A percentile compares a stretch with the other conserved stretches of the same genome.
Conservation (phyloP, 2,888 invertebrate species). For the Drosophila melanosoma region DNA sequence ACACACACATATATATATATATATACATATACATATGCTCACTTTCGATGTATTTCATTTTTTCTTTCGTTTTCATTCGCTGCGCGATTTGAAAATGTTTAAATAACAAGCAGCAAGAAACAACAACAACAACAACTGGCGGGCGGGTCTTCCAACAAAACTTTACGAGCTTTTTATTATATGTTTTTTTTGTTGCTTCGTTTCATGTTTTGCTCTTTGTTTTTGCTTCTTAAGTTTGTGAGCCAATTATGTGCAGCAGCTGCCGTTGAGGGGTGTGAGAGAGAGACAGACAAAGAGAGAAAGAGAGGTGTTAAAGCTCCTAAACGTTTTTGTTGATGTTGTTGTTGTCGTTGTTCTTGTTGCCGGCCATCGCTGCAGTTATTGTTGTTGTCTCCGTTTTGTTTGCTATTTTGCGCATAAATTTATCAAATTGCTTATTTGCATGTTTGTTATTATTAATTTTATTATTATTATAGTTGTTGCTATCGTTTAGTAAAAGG, state of each 20-base stretch:
- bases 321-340: slow-evolving; percentile 44
- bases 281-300: background rate
- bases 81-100: slow-evolving; percentile 80
- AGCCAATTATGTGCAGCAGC: slow-evolving; percentile 79
- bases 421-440: slow-evolving; percentile 61
- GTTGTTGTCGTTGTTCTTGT: slow-evolving; percentile 26
- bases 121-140: slow-evolving; percentile 54
- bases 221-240: slow-evolving; percentile 29
- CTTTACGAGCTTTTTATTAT: slow-evolving; percentile 66
- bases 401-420: slow-evolving; percentile 57
- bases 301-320: slow-evolving; percentile 56
- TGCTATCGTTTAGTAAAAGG: slow-evolving; percentile 51
- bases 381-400: slow-evolving; percentile 46
- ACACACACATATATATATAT: background rate
- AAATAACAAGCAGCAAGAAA: slow-evolving; percentile 66
- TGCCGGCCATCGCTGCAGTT: slow-evolving; percentile 30
- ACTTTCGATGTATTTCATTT: slow-evolving; percentile 80
- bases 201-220: slow-evolving; percentile 50
- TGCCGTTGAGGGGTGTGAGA: slow-evolving; percentile 52
- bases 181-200: slow-evolving; percentile 33
- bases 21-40: slow-evolving; percentile 60
- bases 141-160: slow-evolving; percentile 74
- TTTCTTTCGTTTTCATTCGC: slow-evolving; percentile 81
- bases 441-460: slow-evolving; percentile 37
- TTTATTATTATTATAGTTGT: slow-evolving; percentile 33